These are phyloP conservation scores for Temnothorax curvispinosus DNA, from an alignment of 1,140 invertebrate genomes.

Conservation along the genomic window DNA sequence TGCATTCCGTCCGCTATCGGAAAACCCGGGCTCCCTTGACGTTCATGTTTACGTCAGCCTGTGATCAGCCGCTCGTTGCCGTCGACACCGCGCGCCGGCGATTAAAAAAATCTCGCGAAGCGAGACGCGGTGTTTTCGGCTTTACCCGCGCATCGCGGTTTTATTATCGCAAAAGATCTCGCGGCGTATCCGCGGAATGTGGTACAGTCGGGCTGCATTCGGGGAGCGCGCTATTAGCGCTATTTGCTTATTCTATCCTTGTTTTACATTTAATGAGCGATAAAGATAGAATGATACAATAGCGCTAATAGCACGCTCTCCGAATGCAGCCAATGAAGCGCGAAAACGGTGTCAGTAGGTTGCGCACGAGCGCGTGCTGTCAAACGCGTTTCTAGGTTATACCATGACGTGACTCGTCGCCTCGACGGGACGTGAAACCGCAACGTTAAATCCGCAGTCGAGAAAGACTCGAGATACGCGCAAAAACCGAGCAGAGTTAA, in stretches of 20 bases:
- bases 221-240: no score
- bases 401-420: conserved; percentile 4
- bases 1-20: neutral
- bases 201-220: neutral
- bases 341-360: conserved; percentile 79
- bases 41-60: neutral
- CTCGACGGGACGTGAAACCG: neutral
- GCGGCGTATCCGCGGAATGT: neutral
- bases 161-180: neutral
- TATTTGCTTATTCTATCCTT: no score
- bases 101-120: neutral
- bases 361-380: conserved; percentile 69
- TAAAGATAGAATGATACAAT: no score
- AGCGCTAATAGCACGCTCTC: no score
- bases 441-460: neutral
- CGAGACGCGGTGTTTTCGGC: neutral
- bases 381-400: conserved; percentile 73
- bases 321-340: no score
- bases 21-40: no score
- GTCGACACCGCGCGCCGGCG: neutral
- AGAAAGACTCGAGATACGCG: neutral
- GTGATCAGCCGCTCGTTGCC: neutral
- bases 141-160: neutral
- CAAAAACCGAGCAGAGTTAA: neutral
- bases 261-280: no score